Conservation (phyloP, 2,113 vertebrate genomes). For the Cynocephalus volans region DNA sequence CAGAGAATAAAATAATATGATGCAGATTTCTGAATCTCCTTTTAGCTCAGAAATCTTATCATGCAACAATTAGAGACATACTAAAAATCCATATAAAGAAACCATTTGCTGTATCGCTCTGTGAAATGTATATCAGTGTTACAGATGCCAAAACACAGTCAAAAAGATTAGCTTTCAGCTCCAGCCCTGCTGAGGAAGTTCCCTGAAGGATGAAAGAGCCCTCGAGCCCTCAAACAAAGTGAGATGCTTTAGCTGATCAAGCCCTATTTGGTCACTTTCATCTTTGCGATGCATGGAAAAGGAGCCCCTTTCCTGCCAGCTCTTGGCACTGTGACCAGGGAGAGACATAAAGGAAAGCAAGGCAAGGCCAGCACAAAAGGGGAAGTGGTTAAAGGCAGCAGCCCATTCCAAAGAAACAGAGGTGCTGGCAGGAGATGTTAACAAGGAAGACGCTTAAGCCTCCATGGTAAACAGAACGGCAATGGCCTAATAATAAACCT, state of each 20-base stretch:
- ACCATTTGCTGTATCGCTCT: constrained; percentile 66
- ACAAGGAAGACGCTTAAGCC: constrained; percentile 67
- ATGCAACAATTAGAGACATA: constrained; percentile 69
- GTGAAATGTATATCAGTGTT: constrained; percentile 82
- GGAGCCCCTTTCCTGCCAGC: constrained; percentile 79
- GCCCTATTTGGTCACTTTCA: constrained; percentile 85
- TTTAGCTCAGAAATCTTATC: constrained; percentile 67
- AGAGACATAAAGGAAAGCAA: not conserved
- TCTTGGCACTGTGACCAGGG: constrained; percentile 77
- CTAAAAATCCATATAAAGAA: constrained; percentile 81
- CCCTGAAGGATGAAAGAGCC: constrained; percentile 86
- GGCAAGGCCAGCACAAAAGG: constrained; percentile 77
- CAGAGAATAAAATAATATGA: constrained; percentile 61
- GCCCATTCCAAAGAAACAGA: constrained; percentile 78
- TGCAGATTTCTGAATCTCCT: constrained; percentile 46
- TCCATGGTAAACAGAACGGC: constrained; percentile 54
- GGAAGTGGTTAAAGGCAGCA: constrained; percentile 83
- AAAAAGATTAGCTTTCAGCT: constrained; percentile 86
- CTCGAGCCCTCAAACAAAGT: constrained; percentile 79
- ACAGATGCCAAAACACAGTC: constrained; percentile 80
- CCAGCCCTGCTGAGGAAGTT: constrained; percentile 85
- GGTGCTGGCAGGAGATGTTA: constrained; percentile 80
- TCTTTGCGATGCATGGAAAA: constrained; percentile 78
- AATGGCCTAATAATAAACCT: constrained; percentile 72
- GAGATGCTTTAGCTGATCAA: constrained; percentile 83